A percentile compares a stretch with the other conserved stretches of the same genome.
Evolutionary conservation across 2,113 vertebrate genomes (phyloP).

Genomic region (Bubo bubo): DNA sequence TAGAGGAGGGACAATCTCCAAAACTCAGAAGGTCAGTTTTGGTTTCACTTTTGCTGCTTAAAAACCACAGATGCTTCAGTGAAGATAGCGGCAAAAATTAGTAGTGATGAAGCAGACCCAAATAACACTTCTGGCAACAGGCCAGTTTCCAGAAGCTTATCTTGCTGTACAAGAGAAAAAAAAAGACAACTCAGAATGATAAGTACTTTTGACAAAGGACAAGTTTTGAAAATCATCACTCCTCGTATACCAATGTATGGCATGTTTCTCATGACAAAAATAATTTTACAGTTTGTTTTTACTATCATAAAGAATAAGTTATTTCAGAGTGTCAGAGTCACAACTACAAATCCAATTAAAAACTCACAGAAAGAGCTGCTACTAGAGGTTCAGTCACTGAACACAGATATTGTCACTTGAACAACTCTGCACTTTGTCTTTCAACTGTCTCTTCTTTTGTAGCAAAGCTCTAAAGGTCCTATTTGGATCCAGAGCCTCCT

Average conservation of each 20-base stretch:
- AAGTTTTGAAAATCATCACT: not conserved
- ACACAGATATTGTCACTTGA: not conserved
- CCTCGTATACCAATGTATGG: not conserved
- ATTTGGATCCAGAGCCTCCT: not conserved
- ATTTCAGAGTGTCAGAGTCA: not conserved
- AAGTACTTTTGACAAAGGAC: not conserved
- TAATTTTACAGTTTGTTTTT: not conserved
- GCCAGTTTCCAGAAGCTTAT: not conserved
- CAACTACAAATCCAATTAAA: not conserved
- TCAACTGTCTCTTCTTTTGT: not conserved
- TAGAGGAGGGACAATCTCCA: not conserved
- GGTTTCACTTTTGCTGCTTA: not conserved
- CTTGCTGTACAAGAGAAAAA: not conserved
- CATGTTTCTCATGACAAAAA: not conserved
- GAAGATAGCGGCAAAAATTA: not conserved
- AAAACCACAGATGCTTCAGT: not conserved
- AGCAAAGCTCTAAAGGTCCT: not conserved
- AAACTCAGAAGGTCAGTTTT: not conserved
- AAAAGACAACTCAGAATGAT: fast-evolving
- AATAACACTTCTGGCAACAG: not conserved
- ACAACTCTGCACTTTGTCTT: not conserved
- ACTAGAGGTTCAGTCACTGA: not conserved
- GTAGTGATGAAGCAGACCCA: not conserved
- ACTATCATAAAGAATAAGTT: not conserved
- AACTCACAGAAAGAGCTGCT: not conserved